These are phyloP conservation scores for Sarcophaga peregrina DNA, from an alignment of 1,140 invertebrate genomes.

Conservation along the genomic window DNA sequence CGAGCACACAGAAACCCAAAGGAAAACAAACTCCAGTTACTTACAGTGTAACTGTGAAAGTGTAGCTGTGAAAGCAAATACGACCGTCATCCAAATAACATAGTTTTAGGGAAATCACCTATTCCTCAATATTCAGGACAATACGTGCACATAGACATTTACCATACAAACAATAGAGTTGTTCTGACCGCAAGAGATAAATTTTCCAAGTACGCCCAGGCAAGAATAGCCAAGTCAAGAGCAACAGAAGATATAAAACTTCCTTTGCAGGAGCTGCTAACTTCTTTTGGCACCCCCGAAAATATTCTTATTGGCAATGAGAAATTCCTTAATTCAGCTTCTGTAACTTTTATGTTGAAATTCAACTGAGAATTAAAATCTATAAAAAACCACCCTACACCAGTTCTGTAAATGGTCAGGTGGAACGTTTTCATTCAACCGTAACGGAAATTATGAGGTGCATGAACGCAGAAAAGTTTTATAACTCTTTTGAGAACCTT, in stretches of 20 bases:
- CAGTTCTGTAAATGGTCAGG: constrained; percentile 28
- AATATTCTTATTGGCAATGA: constrained; percentile 49
- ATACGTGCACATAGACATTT: not conserved
- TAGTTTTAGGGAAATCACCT: constrained; percentile 39
- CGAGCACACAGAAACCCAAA: constrained; percentile 44
- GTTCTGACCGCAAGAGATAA: constrained; percentile 29
- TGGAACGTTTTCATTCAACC: constrained; percentile 46
- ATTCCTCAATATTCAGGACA: constrained; percentile 41
- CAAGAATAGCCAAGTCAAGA: constrained; percentile 26
- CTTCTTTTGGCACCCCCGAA: constrained; percentile 48
- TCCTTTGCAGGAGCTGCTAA: constrained; percentile 41
- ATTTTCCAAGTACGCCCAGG: constrained; percentile 36
- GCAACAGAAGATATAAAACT: constrained; percentile 41
- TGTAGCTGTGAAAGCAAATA: constrained; percentile 48
- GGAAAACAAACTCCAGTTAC: constrained; percentile 46
- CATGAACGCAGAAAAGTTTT: constrained; percentile 35
- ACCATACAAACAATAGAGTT: not conserved
- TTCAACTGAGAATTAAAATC: constrained; percentile 21
- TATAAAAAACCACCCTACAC: not conserved
- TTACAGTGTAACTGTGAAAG: constrained; percentile 43
- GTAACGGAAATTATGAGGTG: constrained; percentile 46
- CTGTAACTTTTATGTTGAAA: constrained; percentile 21
- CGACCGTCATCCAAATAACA: constrained; percentile 45
- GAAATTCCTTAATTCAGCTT: constrained; percentile 48
- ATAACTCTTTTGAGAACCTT: constrained; percentile 39